Base-by-base conservation (phyloP, 2,113 vertebrate genomes). In the Blennius ocellaris region DNA sequence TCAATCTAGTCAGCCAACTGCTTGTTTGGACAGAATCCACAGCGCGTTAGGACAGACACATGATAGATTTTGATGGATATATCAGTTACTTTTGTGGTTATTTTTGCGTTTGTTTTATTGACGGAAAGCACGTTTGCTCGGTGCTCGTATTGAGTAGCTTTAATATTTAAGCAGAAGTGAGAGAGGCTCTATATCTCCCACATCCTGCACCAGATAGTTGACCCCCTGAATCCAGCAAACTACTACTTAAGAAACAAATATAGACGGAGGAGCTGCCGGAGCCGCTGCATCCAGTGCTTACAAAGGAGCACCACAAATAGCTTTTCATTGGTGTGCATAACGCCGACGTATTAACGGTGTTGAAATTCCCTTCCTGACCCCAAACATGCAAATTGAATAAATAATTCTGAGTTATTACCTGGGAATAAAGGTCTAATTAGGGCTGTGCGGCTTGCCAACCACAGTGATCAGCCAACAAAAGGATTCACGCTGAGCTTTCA, bases 401-500 rank as follows among this genome's bases (percentile, higher is more conserved):
- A 30, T 41, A 9, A 48, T 30, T 38, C 38, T 12, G 10, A 66
- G 15, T 70, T 30, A 30, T 30, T 30, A 30, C 21, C 21, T 30
- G 21, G 2, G 21, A 30, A 30, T 30, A 30, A 50, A 71, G 12
- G 44, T 69, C 12, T 67, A 16, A 71, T 80, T 55, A 61, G 12
- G 9, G 0, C 10, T n/a, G 30, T 12, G 37, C 52, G 45, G n/a
- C 39, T 39, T 41, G 9, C 39, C 11, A 6, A 14, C 30, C 65
- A 30, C 52, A 40, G 69, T 59, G 56, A 74, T 12, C 3, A 5
- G 39, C 30, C 17, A 41, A 80, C 69, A 82, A 70, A 66, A 49
- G 5, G 55, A 41, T 54, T 76, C 58, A 53, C 0, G 56, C 73
- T 63, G 76, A 73, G 87, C 50, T 50, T 52, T 67, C 41, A 45